Conservation (phyloP, 2,113 vertebrate species). For the Alouatta palliata region DNA sequence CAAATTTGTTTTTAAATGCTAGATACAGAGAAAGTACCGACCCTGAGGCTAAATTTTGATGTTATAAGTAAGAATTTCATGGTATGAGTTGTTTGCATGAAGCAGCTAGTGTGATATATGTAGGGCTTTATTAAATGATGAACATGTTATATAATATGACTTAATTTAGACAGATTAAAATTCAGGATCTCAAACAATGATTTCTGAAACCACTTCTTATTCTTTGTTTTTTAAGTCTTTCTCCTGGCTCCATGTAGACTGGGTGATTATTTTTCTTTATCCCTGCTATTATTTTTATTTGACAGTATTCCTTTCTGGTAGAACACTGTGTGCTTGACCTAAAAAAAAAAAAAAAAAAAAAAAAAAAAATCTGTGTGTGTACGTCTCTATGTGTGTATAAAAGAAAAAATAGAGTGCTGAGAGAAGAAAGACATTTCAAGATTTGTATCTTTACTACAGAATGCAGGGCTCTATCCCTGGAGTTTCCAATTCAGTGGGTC, state of each 20-base stretch:
- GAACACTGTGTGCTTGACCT: slow-evolving; percentile 66
- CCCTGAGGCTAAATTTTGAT: background rate
- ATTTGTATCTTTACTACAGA: slow-evolving; percentile 58
- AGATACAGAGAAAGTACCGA: background rate
- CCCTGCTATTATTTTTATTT: slow-evolving; percentile 68
- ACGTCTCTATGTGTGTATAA: background rate
- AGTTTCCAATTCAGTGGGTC: background rate
- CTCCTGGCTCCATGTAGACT: slow-evolving; percentile 39
- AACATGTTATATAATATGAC: background rate
- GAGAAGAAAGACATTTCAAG: slow-evolving; percentile 64
- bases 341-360: slow-evolving; percentile 38
- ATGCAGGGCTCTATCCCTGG: background rate
- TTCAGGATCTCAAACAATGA: background rate
- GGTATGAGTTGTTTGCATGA: background rate
- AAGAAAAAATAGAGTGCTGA: background rate
- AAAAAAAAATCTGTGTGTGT: background rate
- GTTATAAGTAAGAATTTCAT: background rate
- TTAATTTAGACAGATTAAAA: background rate
- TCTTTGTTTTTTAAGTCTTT: slow-evolving; percentile 43
- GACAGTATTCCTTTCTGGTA: slow-evolving; percentile 47
- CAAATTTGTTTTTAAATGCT: background rate
- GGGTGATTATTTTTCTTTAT: slow-evolving; percentile 67
- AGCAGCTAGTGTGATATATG: background rate
- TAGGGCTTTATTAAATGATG: background rate
- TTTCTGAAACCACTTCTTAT: background rate